phyloP scores from a whole-genome alignment of 2,888 invertebrate species.

The Abrostola tripartita region DNA sequence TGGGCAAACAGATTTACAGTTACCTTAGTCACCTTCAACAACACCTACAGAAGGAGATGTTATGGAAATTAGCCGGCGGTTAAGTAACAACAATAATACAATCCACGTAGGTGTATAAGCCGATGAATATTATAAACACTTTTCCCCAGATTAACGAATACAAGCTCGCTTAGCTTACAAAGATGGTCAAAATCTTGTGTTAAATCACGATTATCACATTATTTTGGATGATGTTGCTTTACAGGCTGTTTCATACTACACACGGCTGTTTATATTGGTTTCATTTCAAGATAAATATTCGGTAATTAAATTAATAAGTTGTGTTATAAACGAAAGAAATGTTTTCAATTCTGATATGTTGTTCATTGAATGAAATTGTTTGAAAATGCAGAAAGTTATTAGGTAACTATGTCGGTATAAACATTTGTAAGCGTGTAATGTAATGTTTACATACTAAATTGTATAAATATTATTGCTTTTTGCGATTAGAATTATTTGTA shows the following conservation, averaged over 20 bases:
- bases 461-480: too few species aligned
- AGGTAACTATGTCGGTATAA: too few species aligned
- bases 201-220: not conserved
- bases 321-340: too few species aligned
- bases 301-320: too few species aligned
- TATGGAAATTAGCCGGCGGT: not conserved
- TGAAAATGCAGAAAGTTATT: too few species aligned
- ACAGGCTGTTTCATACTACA: not conserved
- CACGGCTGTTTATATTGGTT: too few species aligned
- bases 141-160: not conserved
- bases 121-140: not conserved
- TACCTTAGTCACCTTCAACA: not conserved
- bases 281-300: too few species aligned
- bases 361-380: too few species aligned
- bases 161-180: not conserved
- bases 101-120: not conserved
- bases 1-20: not conserved
- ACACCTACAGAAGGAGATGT: constrained; percentile 2
- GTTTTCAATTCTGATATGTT: too few species aligned
- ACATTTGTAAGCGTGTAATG: too few species aligned
- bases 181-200: not conserved
- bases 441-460: too few species aligned
- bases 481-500: too few species aligned
- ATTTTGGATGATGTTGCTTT: not conserved
- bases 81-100: not conserved